Percentiles rank a stretch among this genome's conserved stretches.
These are phyloP conservation scores for Sarcoramphus papa DNA, from an alignment of 2,797 vertebrate genomes.

Conservation along the genomic window DNA sequence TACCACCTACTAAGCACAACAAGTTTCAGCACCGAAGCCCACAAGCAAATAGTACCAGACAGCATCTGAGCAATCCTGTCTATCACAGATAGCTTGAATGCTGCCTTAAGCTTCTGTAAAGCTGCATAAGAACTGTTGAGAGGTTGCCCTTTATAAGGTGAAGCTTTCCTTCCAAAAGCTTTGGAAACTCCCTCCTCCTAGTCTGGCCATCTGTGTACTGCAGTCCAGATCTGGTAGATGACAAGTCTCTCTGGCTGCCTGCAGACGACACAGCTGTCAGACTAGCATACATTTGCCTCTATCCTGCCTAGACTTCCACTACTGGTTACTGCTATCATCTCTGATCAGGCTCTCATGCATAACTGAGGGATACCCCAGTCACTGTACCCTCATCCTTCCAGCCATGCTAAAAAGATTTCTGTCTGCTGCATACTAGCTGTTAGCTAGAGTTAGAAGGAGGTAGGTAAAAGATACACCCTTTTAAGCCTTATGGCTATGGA, in stretches of 20 bases:
- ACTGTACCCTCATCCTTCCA: background rate
- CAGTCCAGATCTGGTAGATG: background rate
- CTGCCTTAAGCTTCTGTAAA: background rate
- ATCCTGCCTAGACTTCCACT: background rate
- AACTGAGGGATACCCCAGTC: background rate
- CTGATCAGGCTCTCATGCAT: fast-evolving
- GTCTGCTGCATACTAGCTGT: background rate
- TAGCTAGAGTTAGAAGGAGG: background rate
- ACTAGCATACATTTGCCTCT: background rate
- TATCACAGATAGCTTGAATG: background rate
- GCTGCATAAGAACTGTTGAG: background rate
- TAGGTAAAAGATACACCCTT: background rate
- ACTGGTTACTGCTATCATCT: background rate
- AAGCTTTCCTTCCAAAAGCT: background rate
- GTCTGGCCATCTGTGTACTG: background rate
- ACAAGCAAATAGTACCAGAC: background rate
- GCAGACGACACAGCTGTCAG: background rate
- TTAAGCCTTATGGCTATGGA: background rate
- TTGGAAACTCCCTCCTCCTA: background rate
- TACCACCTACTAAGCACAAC: background rate
- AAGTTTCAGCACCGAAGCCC: background rate
- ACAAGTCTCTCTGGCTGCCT: background rate
- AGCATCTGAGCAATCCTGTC: background rate
- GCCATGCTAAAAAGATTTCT: background rate
- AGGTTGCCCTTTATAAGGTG: background rate